Evolutionary conservation across 1,140 invertebrate species (phyloP), one percentile per base, ranked within the genome.

Genomic region (Zophobas atratus): DNA sequence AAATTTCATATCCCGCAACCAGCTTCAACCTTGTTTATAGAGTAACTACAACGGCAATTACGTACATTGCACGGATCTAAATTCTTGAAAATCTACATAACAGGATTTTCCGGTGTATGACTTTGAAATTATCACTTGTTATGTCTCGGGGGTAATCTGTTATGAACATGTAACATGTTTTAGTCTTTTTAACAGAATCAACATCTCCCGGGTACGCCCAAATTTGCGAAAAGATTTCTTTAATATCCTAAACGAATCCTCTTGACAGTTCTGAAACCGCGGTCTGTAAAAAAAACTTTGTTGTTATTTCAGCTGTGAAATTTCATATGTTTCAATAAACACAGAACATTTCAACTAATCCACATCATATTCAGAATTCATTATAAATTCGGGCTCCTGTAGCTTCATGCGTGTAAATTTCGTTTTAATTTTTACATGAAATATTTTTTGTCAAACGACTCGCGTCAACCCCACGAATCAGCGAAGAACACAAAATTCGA

Each of bases 371-470:
- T 2, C 33, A 8, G 8, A 38, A 32, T 60, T 60, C 35, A 38
- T 60, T 60, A 60, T 6, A 60, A 60, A 33, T 33, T n/a, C 55
- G 36, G 5, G 56, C 20, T 6, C 35, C 34, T 36, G 35, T 36
- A 36, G 36, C 35, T 0, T 36, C 56, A 60, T 60, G 56, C 56
- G 56, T 60, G 56, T 60, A 60, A 60, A 60, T 20, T 20, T 20
- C 56, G 38, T 36, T 60, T 46, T 8, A 46, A 46, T 46, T 46
- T 60, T 60, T 38, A 8, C 36, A n/a, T 60, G 56, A 36, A 60
- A 60, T 39, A n/a, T 60, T 60, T n/a, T 36, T 60, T 60, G 56
- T 60, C 38, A 33, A 39, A 60, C 20, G 6, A 57, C n/a, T 60
- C 36, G 32, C 35, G 53, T 55, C 53, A 55, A 34, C 53, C 6